Evolutionary conservation across 2,888 invertebrate species (phyloP).

Genomic region (Hedychridium roseum): DNA sequence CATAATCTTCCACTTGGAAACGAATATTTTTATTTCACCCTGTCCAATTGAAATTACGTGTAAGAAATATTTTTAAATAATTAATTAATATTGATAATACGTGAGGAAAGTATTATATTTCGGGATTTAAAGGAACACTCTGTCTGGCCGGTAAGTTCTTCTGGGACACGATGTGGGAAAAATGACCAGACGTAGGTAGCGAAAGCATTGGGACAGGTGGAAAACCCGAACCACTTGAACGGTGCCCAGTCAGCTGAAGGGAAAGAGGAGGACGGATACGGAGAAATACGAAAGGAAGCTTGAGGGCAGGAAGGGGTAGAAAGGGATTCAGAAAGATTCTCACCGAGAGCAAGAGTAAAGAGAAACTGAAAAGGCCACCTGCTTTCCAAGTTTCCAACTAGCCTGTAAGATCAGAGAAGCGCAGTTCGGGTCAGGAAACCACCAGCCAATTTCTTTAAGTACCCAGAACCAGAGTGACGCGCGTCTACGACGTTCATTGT

Average conservation of each 20-base stretch:
- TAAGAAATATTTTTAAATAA: not conserved
- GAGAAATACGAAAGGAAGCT: conserved; percentile 1
- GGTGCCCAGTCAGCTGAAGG: conserved; percentile 1
- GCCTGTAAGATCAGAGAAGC: conserved; percentile 48
- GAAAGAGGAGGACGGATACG: not conserved
- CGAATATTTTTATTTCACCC: not conserved
- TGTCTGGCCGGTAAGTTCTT: conserved; percentile 33
- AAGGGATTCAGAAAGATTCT: conserved; percentile 31
- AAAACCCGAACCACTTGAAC: not conserved
- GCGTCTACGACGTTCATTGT: conserved; percentile 46
- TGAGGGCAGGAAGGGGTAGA: conserved; percentile 8
- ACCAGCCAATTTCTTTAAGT: conserved; percentile 61
- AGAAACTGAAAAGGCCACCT: conserved; percentile 44
- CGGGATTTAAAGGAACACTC: conserved; percentile 39
- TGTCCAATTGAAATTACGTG: not conserved
- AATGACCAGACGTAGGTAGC: conserved; percentile 31
- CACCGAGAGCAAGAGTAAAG: conserved; percentile 33
- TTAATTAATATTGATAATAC: not conserved
- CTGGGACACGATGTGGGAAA: conserved; percentile 40
- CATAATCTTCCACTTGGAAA: not conserved
- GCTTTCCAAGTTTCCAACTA: conserved; percentile 53
- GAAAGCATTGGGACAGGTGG: conserved; percentile 24
- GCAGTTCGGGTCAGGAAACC: conserved; percentile 52
- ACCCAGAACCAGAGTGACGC: conserved; percentile 37
- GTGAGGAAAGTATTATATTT: conserved; percentile 40